Percentiles rank a stretch among this genome's conserved stretches.
These are phyloP conservation scores for Tachysurus fulvidraco DNA, from an alignment of 2,113 vertebrate genomes.

Conservation along the genomic window DNA sequence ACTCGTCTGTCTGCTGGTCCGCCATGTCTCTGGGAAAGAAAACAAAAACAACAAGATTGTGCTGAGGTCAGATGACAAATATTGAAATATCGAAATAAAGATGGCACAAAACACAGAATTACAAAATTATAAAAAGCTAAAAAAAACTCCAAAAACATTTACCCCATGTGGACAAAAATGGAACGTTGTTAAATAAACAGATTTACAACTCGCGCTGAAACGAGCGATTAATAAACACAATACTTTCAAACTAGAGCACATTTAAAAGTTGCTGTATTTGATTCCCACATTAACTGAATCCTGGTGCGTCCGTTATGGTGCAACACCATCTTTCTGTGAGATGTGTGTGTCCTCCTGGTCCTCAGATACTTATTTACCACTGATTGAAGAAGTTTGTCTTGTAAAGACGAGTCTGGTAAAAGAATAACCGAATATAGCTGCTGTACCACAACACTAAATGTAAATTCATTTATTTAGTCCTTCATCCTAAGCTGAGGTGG, in stretches of 20 bases:
- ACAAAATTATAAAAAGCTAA: not conserved
- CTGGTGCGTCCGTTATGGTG: not conserved
- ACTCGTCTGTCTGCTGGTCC: conserved; percentile 64
- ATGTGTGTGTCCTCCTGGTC: not conserved
- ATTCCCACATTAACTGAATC: not conserved
- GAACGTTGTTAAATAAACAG: not conserved
- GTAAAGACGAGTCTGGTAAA: not conserved
- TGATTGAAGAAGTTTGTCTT: not conserved
- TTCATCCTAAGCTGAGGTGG: no score
- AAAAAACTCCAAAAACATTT: not conserved
- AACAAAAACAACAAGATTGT: not conserved
- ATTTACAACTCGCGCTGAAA: not conserved
- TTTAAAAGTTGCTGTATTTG: not conserved
- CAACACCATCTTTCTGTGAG: not conserved
- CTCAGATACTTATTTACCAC: not conserved
- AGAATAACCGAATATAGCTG: not conserved
- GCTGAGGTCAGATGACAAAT: not conserved
- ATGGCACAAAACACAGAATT: not conserved
- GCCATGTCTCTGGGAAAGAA: conserved; percentile 60
- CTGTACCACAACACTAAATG: not conserved
- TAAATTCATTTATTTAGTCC: not conserved
- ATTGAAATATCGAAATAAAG: not conserved
- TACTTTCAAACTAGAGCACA: not conserved
- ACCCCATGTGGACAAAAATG: not conserved
- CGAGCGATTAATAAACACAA: not conserved